A percentile compares a stretch with the other conserved stretches of the same genome.
Conservation (phyloP, 2,797 vertebrate genomes). For the Muraenolepis orangiensis region DNA sequence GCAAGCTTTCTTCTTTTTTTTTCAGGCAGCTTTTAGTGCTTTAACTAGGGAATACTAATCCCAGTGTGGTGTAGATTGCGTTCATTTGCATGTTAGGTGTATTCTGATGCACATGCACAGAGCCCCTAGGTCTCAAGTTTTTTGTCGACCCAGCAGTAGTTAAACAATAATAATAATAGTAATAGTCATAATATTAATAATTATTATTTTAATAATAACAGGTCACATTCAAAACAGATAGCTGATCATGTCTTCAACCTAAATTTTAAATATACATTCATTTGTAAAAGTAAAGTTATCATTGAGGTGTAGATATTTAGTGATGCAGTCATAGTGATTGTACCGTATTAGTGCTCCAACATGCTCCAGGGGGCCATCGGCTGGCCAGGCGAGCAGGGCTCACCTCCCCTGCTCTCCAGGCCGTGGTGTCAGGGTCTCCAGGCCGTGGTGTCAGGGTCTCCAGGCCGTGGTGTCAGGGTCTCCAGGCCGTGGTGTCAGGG, state of each 20-base stretch:
- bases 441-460: background rate
- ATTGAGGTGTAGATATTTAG: background rate
- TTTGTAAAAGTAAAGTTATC: background rate
- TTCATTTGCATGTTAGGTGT: constrained; percentile 32
- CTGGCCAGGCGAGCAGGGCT: constrained; percentile 27
- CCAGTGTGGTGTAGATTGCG: constrained; percentile 42
- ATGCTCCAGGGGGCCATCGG: constrained; percentile 51
- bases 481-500: background rate
- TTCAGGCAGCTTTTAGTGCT: constrained; percentile 57
- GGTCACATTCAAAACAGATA: background rate
- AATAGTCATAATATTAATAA: too few species aligned
- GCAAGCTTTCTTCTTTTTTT: constrained; percentile 51
- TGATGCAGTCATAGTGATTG: background rate
- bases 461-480: background rate
- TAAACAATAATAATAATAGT: too few species aligned
- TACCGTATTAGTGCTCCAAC: background rate
- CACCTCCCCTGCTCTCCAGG: background rate
- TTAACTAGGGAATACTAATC: constrained; percentile 53
- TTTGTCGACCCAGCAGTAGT: constrained; percentile 31
- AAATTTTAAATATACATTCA: background rate
- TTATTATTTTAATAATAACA: too few species aligned
- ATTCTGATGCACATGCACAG: constrained; percentile 4
- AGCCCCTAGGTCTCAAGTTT: constrained; percentile 10
- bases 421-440: background rate
- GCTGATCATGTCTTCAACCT: background rate